Evolutionary conservation across 2,113 vertebrate genomes (phyloP).

Genomic region (Tragelaphus buxtoni): DNA sequence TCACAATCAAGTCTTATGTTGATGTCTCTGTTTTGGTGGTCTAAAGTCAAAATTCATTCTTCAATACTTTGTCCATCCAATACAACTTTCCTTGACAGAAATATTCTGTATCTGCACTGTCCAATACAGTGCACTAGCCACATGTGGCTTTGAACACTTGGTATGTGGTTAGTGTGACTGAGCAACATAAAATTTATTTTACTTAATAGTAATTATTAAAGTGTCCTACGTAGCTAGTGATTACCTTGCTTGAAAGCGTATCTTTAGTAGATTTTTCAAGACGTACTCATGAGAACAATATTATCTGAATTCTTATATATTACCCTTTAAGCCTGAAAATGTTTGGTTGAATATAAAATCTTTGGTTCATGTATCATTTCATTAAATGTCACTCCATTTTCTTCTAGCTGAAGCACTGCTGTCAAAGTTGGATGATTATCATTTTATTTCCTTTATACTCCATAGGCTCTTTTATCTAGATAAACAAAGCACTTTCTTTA

Average conservation of each 20-base stretch:
- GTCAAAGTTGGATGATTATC: background rate
- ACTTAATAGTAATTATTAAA: background rate
- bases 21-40: background rate
- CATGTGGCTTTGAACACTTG: background rate
- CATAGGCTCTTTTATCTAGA: background rate
- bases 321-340: background rate
- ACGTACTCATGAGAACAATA: background rate
- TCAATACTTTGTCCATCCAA: background rate
- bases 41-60: slow-evolving; percentile 5
- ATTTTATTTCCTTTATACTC: background rate
- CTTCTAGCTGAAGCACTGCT: background rate
- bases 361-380: background rate
- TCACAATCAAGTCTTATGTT: background rate
- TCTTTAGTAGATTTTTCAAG: background rate
- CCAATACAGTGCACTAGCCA: background rate
- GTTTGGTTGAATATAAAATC: background rate
- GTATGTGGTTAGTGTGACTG: background rate
- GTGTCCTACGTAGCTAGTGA: background rate
- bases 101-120: background rate
- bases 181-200: background rate
- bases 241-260: background rate
- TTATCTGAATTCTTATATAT: background rate
- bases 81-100: background rate
- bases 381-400: background rate
- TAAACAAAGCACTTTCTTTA: background rate